Base-by-base conservation (phyloP, 2,888 invertebrate genomes). In the Napeogenes sylphis region DNA sequence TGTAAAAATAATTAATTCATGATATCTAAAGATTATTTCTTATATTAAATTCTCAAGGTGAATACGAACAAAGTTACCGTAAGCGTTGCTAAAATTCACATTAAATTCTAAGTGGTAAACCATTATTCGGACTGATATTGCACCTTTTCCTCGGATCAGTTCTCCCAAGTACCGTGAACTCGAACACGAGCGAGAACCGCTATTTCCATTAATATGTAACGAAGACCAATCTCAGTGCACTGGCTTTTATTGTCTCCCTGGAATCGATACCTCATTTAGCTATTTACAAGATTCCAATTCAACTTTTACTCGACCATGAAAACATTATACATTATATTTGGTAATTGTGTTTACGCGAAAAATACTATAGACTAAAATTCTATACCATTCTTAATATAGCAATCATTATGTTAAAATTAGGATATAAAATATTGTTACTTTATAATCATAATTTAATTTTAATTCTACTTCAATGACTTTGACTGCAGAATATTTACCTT, bases 241-340 rank as follows among this genome's bases (percentile, higher is more conserved):
- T 79, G 78, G 76, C 80, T 81, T 78, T 78, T 77, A 73, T 76
- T 74, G 72, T 75, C 72, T 73, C 69, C 70, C 74, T 71, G 73
- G 81, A 71, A 85, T 87, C 86, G 79, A 85, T 85, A 85, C 65
- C 68, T 75, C 77, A 78, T 76, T 83, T 61, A 67, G 59, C 56
- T 59, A 64, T 64, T 65, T 61, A 57, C 61, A 60, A 65, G 59
- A 56, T 58, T 63, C 56, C 59, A 63, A 57, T 62, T 62, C 8
- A 21, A 51, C 12, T 30, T 51, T 51, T 51, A 8, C 51, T 21
- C n/a, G 4, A 30, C 30, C 51, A 10, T 30, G 21, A 30, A 47
- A 35, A 42, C 42, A 51, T 51, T 51, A 51, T 30, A 67, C 47
- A 64, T 53, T 10, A 10, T 59, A 58, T 33, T 21, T 42, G 10